Evolutionary conservation across 2,888 invertebrate species (phyloP).

Genomic region (Volucella inflata): DNA sequence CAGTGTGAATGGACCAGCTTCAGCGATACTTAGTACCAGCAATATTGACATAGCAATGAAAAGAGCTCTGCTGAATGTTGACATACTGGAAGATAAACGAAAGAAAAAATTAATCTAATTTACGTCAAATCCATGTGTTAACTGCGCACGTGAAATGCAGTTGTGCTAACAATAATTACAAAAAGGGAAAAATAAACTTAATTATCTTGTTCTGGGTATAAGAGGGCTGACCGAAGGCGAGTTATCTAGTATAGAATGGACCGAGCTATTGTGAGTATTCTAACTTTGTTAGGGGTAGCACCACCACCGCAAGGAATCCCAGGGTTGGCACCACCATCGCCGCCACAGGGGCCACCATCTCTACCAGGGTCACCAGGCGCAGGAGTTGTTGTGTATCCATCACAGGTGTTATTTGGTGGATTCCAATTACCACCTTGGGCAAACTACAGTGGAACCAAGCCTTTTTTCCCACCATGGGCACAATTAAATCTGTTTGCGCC

Average conservation of each 20-base stretch:
- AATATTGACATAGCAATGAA: conserved; percentile 61
- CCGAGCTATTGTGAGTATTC: conserved; percentile 64
- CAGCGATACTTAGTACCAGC: conserved; percentile 67
- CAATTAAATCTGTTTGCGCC: conserved; percentile 45
- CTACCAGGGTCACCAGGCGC: too few species aligned
- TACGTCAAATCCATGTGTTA: conserved; percentile 23
- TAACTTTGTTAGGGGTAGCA: conserved; percentile 59
- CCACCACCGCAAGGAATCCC: conserved; percentile 39
- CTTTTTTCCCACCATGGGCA: conserved; percentile 30
- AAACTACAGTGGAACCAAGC: too few species aligned
- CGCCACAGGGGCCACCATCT: too few species aligned
- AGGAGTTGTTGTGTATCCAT: too few species aligned
- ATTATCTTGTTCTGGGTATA: conserved; percentile 44
- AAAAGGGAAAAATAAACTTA: neutral
- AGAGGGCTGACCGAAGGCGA: conserved; percentile 27
- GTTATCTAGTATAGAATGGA: conserved; percentile 61
- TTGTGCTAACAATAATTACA: conserved; percentile 12
- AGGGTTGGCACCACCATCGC: too few species aligned
- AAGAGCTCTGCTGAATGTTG: conserved; percentile 60
- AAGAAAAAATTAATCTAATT: neutral
- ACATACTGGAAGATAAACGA: conserved; percentile 68
- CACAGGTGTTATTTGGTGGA: too few species aligned
- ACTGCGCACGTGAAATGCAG: conserved; percentile 49
- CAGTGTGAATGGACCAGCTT: conserved; percentile 76
- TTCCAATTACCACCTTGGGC: too few species aligned